Evolutionary conservation across 2,888 invertebrate genomes (phyloP).

Genomic region (Neoascia interrupta): DNA sequence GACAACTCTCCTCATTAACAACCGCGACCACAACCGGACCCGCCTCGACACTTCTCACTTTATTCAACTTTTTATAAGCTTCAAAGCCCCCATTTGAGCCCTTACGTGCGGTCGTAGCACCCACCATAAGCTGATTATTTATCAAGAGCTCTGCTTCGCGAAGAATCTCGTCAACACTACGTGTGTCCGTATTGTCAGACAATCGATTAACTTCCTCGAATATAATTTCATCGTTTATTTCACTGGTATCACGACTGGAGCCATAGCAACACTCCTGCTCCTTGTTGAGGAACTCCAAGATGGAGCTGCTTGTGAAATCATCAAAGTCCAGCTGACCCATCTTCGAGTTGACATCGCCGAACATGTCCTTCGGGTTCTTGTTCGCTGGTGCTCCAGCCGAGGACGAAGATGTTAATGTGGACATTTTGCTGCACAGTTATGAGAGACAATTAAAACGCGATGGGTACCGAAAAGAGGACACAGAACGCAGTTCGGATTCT

Average conservation of each 20-base stretch:
- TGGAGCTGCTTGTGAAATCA: constrained; percentile 78
- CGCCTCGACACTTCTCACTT: constrained; percentile 2
- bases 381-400: constrained; percentile 26
- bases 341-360: constrained; percentile 8
- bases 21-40: constrained; percentile 10
- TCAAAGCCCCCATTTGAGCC: constrained; percentile 44
- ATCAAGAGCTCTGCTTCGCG: constrained; percentile 82
- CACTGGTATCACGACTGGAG: constrained; percentile 68
- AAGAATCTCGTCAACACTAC: constrained; percentile 82
- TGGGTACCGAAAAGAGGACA: too few species aligned
- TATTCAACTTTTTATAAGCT: constrained; percentile 23
- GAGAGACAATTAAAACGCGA: not conserved
- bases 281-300: constrained; percentile 78
- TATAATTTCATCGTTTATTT: constrained; percentile 81
- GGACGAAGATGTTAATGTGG: constrained; percentile 50
- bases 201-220: constrained; percentile 85
- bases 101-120: constrained; percentile 28
- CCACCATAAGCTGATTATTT: constrained; percentile 74
- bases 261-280: constrained; percentile 76
- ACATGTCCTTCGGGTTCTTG: constrained; percentile 30
- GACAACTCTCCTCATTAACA: constrained; percentile 1
- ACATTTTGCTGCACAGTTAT: constrained; percentile 41
- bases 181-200: constrained; percentile 80
- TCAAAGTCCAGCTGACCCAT: constrained; percentile 71
- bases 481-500: too few species aligned